These are phyloP conservation scores for Trichogramma dendrolimi DNA, from an alignment of 2,888 invertebrate species.

Conservation along the genomic window DNA sequence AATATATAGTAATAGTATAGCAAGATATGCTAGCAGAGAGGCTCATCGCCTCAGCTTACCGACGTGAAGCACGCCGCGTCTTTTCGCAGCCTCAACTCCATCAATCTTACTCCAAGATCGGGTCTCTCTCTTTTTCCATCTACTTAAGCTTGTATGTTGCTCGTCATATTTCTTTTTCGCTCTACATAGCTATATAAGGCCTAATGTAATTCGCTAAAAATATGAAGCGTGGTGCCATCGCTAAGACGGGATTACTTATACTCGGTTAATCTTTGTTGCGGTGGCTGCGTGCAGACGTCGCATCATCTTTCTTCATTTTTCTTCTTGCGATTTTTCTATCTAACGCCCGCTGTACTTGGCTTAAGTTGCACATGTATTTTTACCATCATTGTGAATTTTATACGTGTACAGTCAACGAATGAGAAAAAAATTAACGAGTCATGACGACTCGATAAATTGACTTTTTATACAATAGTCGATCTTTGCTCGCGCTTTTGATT, in stretches of 20 bases:
- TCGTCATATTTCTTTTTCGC: slow-evolving; percentile 26
- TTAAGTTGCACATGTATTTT: too few relatives aligned
- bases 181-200: not conserved
- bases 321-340: too few relatives aligned
- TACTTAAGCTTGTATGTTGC: slow-evolving; percentile 2
- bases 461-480: not conserved
- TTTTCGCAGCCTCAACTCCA: slow-evolving; percentile 8
- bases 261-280: slow-evolving; percentile 33
- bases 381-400: too few relatives aligned
- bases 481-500: slow-evolving; percentile 12
- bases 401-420: not conserved
- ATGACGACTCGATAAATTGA: slow-evolving; percentile 30
- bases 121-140: not conserved
- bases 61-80: not conserved
- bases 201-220: slow-evolving; percentile 12
- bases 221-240: slow-evolving; percentile 27
- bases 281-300: slow-evolving; percentile 12
- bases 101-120: slow-evolving; percentile 26
- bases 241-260: slow-evolving; percentile 26
- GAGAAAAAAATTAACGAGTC: slow-evolving; percentile 25
- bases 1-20: too few relatives aligned
- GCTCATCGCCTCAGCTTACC: not conserved
- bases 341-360: too few relatives aligned
- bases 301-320: not conserved
- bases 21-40: not conserved